These are phyloP conservation scores for Atopsyche davidsoni DNA, from an alignment of 1,140 invertebrate species.

Conservation along the genomic window DNA sequence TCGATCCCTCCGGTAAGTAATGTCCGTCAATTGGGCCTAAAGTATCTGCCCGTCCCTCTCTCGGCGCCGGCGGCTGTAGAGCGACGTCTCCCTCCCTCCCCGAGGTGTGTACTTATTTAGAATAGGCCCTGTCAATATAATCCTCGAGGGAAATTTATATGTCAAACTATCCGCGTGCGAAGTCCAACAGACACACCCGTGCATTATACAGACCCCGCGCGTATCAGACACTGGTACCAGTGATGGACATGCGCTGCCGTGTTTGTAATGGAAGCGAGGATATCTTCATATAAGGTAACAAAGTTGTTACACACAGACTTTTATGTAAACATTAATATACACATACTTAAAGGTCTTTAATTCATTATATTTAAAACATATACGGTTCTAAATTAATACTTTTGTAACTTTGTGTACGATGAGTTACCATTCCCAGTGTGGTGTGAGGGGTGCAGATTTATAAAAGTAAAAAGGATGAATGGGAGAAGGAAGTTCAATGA, in stretches of 20 bases:
- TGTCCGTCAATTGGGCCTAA: slow-evolving; percentile 16
- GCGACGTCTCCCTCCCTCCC: slow-evolving; percentile 6
- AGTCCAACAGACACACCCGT: too few species aligned
- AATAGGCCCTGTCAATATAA: slow-evolving; percentile 27
- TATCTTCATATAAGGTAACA: not conserved
- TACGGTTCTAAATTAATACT: too few species aligned
- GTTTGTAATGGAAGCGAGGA: not conserved
- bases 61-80: not conserved
- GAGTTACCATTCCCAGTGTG: too few species aligned
- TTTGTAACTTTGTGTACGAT: too few species aligned
- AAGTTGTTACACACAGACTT: not conserved
- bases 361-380: not conserved
- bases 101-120: slow-evolving; percentile 23
- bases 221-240: not conserved
- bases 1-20: slow-evolving; percentile 18
- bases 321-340: not conserved
- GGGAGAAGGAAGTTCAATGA: too few species aligned
- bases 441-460: too few species aligned
- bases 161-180: slow-evolving; percentile 27
- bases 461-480: too few species aligned
- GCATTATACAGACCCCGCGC: not conserved
- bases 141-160: slow-evolving; percentile 27
- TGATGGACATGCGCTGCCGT: not conserved
- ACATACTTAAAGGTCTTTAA: not conserved
- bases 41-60: slow-evolving; percentile 5